phyloP scores from a whole-genome alignment of 2,113 vertebrate genomes.

The Epinephelus lanceolatus region DNA sequence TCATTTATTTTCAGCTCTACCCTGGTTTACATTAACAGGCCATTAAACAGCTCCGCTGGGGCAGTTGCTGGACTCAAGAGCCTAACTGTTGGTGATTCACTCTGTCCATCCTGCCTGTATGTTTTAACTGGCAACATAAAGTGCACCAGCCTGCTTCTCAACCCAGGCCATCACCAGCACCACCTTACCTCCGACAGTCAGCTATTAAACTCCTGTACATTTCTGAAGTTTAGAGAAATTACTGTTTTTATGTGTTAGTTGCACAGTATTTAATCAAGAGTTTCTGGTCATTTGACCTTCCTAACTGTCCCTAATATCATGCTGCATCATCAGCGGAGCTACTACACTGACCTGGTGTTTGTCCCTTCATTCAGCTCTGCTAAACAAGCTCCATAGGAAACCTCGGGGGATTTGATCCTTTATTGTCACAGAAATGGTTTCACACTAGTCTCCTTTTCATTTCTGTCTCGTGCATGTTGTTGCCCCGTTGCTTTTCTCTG shows the following conservation, averaged over 20 bases:
- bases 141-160: neutral
- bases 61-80: neutral
- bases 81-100: conserved; percentile 11
- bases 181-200: neutral
- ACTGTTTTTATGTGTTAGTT: too few relatives aligned
- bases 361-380: conserved; percentile 34
- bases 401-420: conserved; percentile 40
- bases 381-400: conserved; percentile 45
- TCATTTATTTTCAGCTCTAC: conserved; percentile 14
- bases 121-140: neutral
- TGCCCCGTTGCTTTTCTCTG: conserved; percentile 53
- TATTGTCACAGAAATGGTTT: conserved; percentile 64
- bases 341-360: conserved; percentile 25
- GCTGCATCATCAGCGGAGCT: conserved; percentile 7
- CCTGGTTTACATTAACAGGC: conserved; percentile 17
- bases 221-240: neutral
- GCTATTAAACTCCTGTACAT: neutral
- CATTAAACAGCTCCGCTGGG: conserved; percentile 1
- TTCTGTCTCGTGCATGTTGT: conserved; percentile 59
- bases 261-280: too few relatives aligned
- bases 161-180: neutral
- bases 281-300: neutral
- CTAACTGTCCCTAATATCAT: neutral
- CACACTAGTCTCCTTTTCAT: conserved; percentile 60
- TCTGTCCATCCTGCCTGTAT: conserved; percentile 9